A percentile compares a stretch with the other conserved stretches of the same genome.
Conservation (phyloP, 2,113 vertebrate genomes). For the Trogon surrucura region DNA sequence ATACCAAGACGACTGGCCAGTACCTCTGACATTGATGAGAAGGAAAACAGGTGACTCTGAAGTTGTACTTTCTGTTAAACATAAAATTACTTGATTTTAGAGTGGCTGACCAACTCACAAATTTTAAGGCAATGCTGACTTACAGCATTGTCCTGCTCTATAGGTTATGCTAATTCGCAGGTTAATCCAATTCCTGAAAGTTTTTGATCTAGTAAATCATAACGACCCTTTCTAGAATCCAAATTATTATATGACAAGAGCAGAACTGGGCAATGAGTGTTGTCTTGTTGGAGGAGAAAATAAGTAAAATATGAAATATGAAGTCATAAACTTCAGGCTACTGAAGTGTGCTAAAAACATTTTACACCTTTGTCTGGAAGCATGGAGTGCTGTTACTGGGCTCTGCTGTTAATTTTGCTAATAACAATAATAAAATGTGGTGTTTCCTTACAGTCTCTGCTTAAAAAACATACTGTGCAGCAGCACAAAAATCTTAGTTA, state of each 20-base stretch:
- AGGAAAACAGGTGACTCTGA: conserved; percentile 90
- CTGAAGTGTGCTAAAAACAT: not conserved
- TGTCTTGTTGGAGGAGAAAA: not conserved
- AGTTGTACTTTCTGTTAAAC: not conserved
- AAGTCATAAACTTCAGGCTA: not conserved
- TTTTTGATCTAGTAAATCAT: not conserved
- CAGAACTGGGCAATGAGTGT: not conserved
- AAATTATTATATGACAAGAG: not conserved
- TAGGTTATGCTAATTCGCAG: not conserved
- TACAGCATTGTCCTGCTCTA: not conserved
- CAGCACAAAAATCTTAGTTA: not conserved
- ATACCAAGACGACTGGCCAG: conserved; percentile 94
- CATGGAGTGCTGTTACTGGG: not conserved
- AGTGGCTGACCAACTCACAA: not conserved
- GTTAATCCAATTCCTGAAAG: not conserved
- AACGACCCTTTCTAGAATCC: not conserved
- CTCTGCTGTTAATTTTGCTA: not conserved
- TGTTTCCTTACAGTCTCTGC: not conserved
- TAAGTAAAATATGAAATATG: not conserved
- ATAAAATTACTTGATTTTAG: not conserved
- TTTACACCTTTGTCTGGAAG: not conserved
- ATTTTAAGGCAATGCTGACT: not conserved
- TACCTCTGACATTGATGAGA: conserved; percentile 95
- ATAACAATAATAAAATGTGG: not conserved
- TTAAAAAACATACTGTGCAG: not conserved